Evolutionary conservation across 2,888 invertebrate species (phyloP), one percentile per base, ranked within the genome.

Genomic region (Cosmia trapezina): DNA sequence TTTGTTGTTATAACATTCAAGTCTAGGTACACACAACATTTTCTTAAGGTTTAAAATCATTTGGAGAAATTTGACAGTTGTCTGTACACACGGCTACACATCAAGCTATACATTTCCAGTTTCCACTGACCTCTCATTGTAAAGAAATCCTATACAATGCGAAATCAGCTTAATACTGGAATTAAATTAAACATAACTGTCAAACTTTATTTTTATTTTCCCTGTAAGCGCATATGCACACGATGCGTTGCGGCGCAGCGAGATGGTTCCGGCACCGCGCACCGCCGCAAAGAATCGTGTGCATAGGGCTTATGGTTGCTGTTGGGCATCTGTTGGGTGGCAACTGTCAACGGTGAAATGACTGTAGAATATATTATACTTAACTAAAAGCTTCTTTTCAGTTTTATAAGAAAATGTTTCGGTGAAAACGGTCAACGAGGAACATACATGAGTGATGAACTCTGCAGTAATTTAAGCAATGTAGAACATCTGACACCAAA

Each of bases 341-440:
- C 45, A 28, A 8, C 12, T 12, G 19, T 28, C 62, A 28, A 19
- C 28, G 19, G 12, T 19, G 28, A 62, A 47, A 8, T n/a, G 0
- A 43, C 37, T 12, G 59, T n/a, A 14, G 37, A 60, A 5, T 41
- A 14, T 2, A n/a, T 0, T 28, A 9, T 5, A 28, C 7, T 28
- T 62, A 47, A 33, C 9, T 11, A 33, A 37, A 54, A 12, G 12
- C 9, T 45, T 45, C 4, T 49, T 76, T 84, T 59, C 72, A 83
- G 78, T 43, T 83, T 76, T 22, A 37, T 67, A 9, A 78, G 85
- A 67, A 80, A 83, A 74, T 86, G 86, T 64, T 66, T 71, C 6
- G 67, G 53, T 60, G 74, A 73, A 37, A 73, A 73, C 19, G 9
- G 56, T n/a, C 54, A 41, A 54, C 22, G 9, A 41, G 63, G 33